Evolutionary conservation across 2,888 invertebrate species (phyloP).

Genomic region (Uloborus plumipes): DNA sequence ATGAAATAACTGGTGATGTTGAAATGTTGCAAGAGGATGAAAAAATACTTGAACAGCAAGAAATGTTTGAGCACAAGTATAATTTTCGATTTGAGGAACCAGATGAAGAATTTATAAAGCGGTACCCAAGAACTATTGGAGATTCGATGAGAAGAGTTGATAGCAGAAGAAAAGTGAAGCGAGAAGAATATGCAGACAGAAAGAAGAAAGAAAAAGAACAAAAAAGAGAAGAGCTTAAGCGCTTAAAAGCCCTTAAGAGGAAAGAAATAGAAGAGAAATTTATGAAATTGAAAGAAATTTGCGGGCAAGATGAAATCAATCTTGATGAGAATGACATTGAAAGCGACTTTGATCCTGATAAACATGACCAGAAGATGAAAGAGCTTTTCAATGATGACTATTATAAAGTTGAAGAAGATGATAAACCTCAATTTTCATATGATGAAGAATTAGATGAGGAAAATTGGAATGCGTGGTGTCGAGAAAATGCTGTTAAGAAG

Average conservation of each 20-base stretch:
- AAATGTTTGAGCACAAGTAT: slow-evolving; percentile 92
- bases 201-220: slow-evolving; percentile 83
- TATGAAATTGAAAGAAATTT: slow-evolving; percentile 85
- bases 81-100: slow-evolving; percentile 98
- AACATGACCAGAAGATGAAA: slow-evolving; percentile 87
- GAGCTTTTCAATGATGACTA: slow-evolving; percentile 88
- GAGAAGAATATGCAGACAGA: slow-evolving; percentile 81
- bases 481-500: slow-evolving; percentile 71
- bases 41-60: slow-evolving; percentile 83
- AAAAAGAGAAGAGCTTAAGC: slow-evolving; percentile 88
- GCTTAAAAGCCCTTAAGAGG: slow-evolving; percentile 86
- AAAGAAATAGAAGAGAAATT: slow-evolving; percentile 93
- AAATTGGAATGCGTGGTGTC: slow-evolving; percentile 79
- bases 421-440: slow-evolving; percentile 89
- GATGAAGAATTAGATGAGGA: slow-evolving; percentile 79
- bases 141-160: slow-evolving; percentile 86
- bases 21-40: slow-evolving; percentile 84
- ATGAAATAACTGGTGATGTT: slow-evolving; percentile 78
- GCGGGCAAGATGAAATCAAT: slow-evolving; percentile 83
- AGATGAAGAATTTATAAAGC: slow-evolving; percentile 74
- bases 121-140: slow-evolving; percentile 90
- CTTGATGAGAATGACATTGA: slow-evolving; percentile 86
- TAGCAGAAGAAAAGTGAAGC: slow-evolving; percentile 82
- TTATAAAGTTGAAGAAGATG: slow-evolving; percentile 80
- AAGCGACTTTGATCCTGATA: slow-evolving; percentile 88